Base-by-base conservation (phyloP, 2,797 vertebrate species). In the Clamator glandarius region DNA sequence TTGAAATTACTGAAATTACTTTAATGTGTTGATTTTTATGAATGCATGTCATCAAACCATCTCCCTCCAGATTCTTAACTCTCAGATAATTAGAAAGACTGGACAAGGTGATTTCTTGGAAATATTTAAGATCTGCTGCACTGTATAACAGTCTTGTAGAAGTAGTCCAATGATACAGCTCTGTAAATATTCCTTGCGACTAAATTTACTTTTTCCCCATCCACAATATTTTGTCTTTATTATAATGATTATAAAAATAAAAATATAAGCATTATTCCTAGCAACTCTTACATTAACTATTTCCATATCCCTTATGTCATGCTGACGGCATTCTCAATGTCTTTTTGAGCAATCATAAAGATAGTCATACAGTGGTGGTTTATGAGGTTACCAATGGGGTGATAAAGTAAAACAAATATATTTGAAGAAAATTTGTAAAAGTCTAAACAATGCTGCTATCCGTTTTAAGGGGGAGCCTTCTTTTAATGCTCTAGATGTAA, bases 371-470 rank as follows among this genome's bases (percentile, higher is more conserved):
- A 31, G 1, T 24, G 1, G 16, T 39, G 9, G 8, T 75, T 78
- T 72, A 48, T 26, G 17, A 24, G 20, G 6, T 25, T 35, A 41
- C 39, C 16, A 50, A 26, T 1, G 8, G 17, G 8, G 6, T 55
- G 26, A 85, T 41, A 63, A 2, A 54, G 24, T 28, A 88, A 33
- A 57, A 69, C 3, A 87, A 64, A 87, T 67, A 20, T 1, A 3
- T 70, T 74, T 4, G 2, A 74, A 57, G 8, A 70, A 73, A 67
- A 42, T 48, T 48, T 48, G 10, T 48, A 23, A 62, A 68, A 29
- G 1, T 2, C 21, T 17, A 12, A 51, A 9, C 5, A 51, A 51
- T 4, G 9, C 17, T 48, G 46, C 19, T 5, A 23, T 19, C 6
- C 4, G 3, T 58, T 86, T 28, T 21, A 57, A 67, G 18, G 6